A percentile compares a stretch with the other conserved stretches of the same genome.
phyloP scores from a whole-genome alignment of 2,797 vertebrate genomes.

The Acrossocheilus fasciatus region DNA sequence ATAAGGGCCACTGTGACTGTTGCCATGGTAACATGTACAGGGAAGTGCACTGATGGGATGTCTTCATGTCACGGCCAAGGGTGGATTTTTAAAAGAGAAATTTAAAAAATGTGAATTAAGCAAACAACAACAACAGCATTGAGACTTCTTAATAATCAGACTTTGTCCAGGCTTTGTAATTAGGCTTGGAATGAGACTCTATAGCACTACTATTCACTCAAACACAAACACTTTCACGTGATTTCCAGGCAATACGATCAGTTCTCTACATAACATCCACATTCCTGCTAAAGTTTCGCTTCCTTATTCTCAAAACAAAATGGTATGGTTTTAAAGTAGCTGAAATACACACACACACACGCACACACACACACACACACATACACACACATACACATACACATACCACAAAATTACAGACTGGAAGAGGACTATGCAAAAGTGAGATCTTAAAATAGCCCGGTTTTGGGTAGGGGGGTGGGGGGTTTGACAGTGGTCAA shows the following conservation, averaged over 20 bases:
- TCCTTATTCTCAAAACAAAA: not conserved
- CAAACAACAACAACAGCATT: not conserved
- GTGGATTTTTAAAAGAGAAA: not conserved
- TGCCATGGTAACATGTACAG: slow-evolving; percentile 54
- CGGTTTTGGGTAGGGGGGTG: not conserved
- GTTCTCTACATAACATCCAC: slow-evolving; percentile 1
- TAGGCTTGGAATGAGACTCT: not conserved
- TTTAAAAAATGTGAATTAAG: not conserved
- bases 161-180: not conserved
- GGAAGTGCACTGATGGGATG: slow-evolving; percentile 40
- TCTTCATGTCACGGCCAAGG: slow-evolving; percentile 47
- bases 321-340: slow-evolving; percentile 33
- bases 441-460: slow-evolving; percentile 53
- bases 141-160: slow-evolving; percentile 4
- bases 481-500: not conserved
- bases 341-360: slow-evolving; percentile 26
- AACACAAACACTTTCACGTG: not conserved
- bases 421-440: slow-evolving; percentile 31
- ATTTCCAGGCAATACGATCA: not conserved
- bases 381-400: slow-evolving; percentile 7
- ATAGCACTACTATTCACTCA: not conserved
- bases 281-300: not conserved
- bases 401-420: slow-evolving; percentile 57
- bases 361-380: slow-evolving; percentile 20
- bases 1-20: slow-evolving; percentile 41